These are phyloP conservation scores for Chrysaora quinquecirrha DNA, from an alignment of 30 jellyfish, hydroid and myxozoan species.

Conservation along the genomic window DNA sequence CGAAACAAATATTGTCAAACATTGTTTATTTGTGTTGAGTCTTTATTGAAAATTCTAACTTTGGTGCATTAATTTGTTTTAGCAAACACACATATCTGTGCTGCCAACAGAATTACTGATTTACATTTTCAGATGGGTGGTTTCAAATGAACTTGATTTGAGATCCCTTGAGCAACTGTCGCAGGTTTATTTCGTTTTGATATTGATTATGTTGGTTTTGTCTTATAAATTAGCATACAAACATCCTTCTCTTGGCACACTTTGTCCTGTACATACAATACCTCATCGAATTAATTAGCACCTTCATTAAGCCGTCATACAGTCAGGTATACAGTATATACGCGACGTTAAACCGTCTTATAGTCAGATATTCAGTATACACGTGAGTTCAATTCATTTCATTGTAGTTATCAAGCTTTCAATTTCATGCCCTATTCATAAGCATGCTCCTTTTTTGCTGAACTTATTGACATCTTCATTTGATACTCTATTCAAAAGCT, in stretches of 20 bases:
- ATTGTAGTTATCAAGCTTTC: too few species aligned
- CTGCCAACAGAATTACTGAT: slow-evolving; percentile 84
- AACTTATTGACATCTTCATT: too few species aligned
- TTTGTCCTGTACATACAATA: not conserved
- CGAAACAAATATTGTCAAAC: not conserved
- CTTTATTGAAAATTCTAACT: too few species aligned
- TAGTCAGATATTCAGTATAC: not conserved
- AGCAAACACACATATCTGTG: slow-evolving; percentile 84
- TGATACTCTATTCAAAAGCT: not conserved
- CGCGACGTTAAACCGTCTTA: too few species aligned
- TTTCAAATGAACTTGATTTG: slow-evolving; percentile 83
- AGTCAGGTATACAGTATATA: too few species aligned
- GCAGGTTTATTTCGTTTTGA: slow-evolving; percentile 33
- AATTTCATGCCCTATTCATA: too few species aligned
- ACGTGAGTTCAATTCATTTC: too few species aligned
- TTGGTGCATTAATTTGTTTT: too few species aligned
- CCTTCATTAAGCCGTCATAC: not conserved
- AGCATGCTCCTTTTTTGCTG: too few species aligned
- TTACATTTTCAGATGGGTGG: slow-evolving; percentile 80
- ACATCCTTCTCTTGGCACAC: not conserved
- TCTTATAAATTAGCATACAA: not conserved
- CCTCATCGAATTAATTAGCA: not conserved
- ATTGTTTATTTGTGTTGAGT: not conserved
- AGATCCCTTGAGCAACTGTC: slow-evolving; percentile 74
- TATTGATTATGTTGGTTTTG: not conserved